These are phyloP conservation scores for Cassiopea andromeda DNA, from an alignment of 30 jellyfish, hydroid and myxozoan genomes.

Conservation along the genomic window DNA sequence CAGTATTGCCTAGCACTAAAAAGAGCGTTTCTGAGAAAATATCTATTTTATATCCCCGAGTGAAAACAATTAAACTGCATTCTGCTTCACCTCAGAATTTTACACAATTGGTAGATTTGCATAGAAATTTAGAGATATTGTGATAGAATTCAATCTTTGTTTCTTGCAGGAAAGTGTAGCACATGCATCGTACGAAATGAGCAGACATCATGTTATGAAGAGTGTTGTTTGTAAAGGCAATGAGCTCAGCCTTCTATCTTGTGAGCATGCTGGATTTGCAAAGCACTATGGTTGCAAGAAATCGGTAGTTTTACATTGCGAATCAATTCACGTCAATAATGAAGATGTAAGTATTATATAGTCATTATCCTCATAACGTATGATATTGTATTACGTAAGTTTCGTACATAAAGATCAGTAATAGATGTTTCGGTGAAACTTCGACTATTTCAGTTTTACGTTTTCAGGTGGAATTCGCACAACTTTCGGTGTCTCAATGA, in stretches of 20 bases:
- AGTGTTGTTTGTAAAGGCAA: slow-evolving; percentile 56
- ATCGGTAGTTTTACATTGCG: slow-evolving; percentile 42
- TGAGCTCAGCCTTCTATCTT: slow-evolving; percentile 61
- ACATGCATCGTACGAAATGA: background rate
- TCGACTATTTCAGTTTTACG: no score
- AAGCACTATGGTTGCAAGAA: slow-evolving; percentile 36
- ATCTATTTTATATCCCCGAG: no score
- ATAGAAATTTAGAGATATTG: no score
- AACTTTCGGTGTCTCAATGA: no score
- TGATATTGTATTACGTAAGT: background rate
- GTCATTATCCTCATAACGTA: background rate
- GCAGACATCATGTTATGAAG: slow-evolving; percentile 26
- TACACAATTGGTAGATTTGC: background rate
- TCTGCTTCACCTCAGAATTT: no score
- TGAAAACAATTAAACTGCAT: no score
- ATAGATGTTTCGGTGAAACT: no score
- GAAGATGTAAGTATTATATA: background rate
- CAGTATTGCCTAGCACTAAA: no score
- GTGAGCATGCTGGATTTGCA: slow-evolving; percentile 62
- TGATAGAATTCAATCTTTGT: no score
- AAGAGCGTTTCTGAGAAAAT: no score
- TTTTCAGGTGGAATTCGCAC: no score
- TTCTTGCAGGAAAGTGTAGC: slow-evolving; percentile 6
- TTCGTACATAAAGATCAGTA: no score
- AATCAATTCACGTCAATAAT: background rate